Evolutionary conservation across 1,140 invertebrate genomes (phyloP), one percentile per base, ranked within the genome.

Genomic region (Sesamia nonagrioides): DNA sequence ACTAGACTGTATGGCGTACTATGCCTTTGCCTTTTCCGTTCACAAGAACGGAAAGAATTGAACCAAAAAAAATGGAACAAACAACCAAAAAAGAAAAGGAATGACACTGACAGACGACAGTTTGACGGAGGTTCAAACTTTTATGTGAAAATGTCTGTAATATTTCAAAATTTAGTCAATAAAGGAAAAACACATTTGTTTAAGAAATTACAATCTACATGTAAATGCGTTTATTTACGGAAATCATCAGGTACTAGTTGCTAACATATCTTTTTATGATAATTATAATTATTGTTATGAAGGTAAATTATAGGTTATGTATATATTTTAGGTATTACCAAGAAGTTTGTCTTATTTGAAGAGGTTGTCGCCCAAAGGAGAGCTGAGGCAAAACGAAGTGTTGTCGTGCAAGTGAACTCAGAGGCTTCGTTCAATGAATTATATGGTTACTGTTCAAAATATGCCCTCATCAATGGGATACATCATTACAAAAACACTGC

Each of bases 331-430:
- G 94, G 94, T 89, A 80, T 83, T 81, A 68, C 84, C 15, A 88
- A 82, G 77, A 92, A 86, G 78, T 95, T 92, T 86, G 76, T 87
- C 76, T 90, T 83, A 33, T 95, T 95, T 80, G 93, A 95, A 58
- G 93, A 94, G 80, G 68, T 95, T 48, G 87, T 92, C 9, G 77
- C 85, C 17, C 86, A 90, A 40, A 91, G 96, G 82, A 95, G 95
- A 89, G 81, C 88, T 18, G 95, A 97, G 92, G 97, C 97, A 7
- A 89, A 91, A 54, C 89, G 95, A 74, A 97, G 96, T 89, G 88
- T 97, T 37, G 87, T 97, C 13, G 94, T 97, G 21, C 95, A 97
- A 95, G 96, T 97, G 1, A 96, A 96, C 83, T 96, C 96, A 0
- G 92, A 96, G 48, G 95, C 96, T 48, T 97, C 96, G 6, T 96